Conservation (phyloP, 2,113 vertebrate species). For the Lontra canadensis region DNA sequence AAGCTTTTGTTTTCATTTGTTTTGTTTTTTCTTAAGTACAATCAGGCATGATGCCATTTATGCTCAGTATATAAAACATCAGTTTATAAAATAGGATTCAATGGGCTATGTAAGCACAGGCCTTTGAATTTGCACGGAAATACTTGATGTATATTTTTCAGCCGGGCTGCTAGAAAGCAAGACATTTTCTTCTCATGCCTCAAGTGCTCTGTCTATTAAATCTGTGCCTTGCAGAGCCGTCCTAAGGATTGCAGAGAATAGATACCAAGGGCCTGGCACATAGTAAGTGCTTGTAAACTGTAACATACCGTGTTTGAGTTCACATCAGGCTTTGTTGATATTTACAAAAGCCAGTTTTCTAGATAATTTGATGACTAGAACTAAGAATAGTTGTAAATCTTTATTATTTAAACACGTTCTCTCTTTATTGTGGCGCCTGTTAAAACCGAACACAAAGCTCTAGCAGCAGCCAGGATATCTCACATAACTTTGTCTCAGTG, state of each 20-base stretch:
- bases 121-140: background rate
- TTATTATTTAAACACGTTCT: background rate
- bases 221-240: background rate
- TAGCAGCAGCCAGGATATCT: background rate
- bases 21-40: background rate
- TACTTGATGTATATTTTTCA: background rate
- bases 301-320: background rate
- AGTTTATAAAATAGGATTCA: background rate
- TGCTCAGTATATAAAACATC: background rate
- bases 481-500: background rate
- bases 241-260: background rate
- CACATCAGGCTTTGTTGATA: background rate
- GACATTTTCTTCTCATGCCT: background rate
- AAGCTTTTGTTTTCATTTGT: background rate
- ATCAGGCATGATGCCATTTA: background rate
- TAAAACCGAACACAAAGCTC: background rate
- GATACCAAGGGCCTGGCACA: accelerated
- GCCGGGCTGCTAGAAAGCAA: background rate
- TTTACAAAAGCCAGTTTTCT: background rate
- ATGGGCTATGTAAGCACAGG: background rate
- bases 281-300: background rate
- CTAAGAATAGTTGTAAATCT: background rate
- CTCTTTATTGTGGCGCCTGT: background rate
- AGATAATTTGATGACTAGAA: background rate
- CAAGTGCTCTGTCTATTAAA: background rate